Evolutionary conservation across 1,140 invertebrate genomes (phyloP), one percentile per base, ranked within the genome.

Genomic region (Xylocopa sonorina): DNA sequence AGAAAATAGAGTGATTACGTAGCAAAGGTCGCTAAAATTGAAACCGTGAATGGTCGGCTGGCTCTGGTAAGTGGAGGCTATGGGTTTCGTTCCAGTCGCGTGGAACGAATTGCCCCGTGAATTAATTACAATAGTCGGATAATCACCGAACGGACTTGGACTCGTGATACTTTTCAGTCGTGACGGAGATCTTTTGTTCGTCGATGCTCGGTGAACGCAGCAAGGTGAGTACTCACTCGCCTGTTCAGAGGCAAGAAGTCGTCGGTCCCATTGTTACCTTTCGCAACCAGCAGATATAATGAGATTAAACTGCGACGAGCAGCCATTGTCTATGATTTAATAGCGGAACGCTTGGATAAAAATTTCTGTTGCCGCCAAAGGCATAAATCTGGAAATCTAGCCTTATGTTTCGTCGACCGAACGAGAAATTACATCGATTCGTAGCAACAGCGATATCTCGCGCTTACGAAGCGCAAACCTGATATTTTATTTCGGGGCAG

Each of bases 121-220:
- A 64, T 64, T 64, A 64, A 64, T 64, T 64, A 64, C 24, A 46
- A 64, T 21, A 46, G 62, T 64, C 27, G 7, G 63, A 14, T 64
- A 64, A 64, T 64, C 46, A 64, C 41, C 41, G 63, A 29, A 64
- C 24, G 27, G 27, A 32, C 24, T 46, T 46, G 41, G 38, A 41
- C 62, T 63, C n/a, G 27, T 27, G 63, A 64, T 64, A 41, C 41
- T 64, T 64, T 64, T 63, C 34, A 34, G 16, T 63, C 24, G 16
- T 32, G n/a, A 46, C 46, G 62, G 63, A 29, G 38, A 24, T 46
- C 63, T 46, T 64, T 64, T 46, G 63, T 64, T 46, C 41, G 4
- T 60, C 9, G 38, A 38, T 38, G 38, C 9, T 60, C 32, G 34
- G 5, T 9, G 3, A 29, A 6, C 38, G 41, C 6, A 27, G 24